Evolutionary conservation across 2,113 vertebrate species (phyloP), one percentile per base, ranked within the genome.

Genomic region (Actenoides lindsayi): DNA sequence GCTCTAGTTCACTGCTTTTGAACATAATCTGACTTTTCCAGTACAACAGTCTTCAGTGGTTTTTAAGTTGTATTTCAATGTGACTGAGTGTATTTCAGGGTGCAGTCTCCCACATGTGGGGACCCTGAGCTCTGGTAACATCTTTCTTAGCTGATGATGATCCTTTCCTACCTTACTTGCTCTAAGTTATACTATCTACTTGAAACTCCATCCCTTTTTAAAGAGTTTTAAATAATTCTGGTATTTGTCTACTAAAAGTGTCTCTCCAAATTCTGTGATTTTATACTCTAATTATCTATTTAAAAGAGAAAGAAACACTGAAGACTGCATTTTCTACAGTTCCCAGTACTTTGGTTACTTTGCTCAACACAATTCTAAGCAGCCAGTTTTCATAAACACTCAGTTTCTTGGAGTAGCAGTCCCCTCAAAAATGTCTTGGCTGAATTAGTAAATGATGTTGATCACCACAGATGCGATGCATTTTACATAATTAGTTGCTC

Each of bases 51-150:
- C 13, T 68, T 75, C 60, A 50, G 39, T 48, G 74, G n/a, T 28
- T 87, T 73, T 80, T 56, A 68, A 82, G 27, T 6, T 89, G 28
- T 13, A 37, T 83, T 86, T 70, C 25, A 35, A 50, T 81, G 21
- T 46, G 9, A 63, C 11, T 0, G 0, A 37, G 20, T 5, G 12
- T 35, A 33, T 37, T 83, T 79, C 30, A 39, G 15, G 54, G 25
- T 0, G 0, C 42, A 71, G 13, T 11, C 10, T 46, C 24, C 11
- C 0, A 1, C 2, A 0, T 5, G 0, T 60, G 30, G 44, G n/a
- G 35, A 76, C 8, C 31, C 14, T 76, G 25, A 75, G 33, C 20
- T 76, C 51, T 46, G 37, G 23, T 48, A 35, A 33, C 44, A 75
- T 17, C 16, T 76, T 62, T 53, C 35, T 44, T 57, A 57, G 12